These are phyloP conservation scores for Cryptoleucopteryx plumbea DNA, from an alignment of 2,113 vertebrate species.

Conservation along the genomic window DNA sequence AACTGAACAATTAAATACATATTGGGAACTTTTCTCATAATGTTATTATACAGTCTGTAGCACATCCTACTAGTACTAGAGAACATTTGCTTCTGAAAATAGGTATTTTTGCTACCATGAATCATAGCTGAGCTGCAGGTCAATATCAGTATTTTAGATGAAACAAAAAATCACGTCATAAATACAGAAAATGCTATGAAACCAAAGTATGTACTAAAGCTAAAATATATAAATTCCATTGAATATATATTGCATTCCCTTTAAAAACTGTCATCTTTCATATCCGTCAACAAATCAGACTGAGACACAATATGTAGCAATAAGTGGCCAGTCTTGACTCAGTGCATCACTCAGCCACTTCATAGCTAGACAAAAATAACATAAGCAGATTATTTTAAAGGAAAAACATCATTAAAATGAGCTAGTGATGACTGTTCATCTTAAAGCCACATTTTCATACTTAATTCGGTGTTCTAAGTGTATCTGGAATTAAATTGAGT, in stretches of 20 bases:
- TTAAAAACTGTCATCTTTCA: constrained; percentile 1
- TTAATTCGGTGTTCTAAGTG: neutral
- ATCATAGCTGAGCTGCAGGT: neutral
- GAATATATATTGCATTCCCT: neutral
- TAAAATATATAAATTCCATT: neutral
- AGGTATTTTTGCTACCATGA: neutral
- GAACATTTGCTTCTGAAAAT: neutral
- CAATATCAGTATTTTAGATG: neutral
- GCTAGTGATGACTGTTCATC: neutral
- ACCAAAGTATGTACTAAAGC: neutral
- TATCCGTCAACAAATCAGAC: constrained; percentile 5
- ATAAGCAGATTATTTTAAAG: neutral
- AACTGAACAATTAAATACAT: neutral
- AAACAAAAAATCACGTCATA: neutral
- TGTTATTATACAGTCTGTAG: neutral
- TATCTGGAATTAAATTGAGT: neutral
- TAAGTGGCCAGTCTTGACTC: constrained; percentile 1
- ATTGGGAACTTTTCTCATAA: neutral
- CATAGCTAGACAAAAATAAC: neutral
- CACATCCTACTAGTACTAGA: neutral
- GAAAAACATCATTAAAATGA: constrained; percentile 21
- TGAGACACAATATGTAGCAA: neutral
- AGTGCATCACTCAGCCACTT: neutral
- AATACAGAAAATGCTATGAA: constrained; percentile 12
- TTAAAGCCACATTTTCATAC: neutral